These are phyloP conservation scores for Clarias gariepinus DNA, from an alignment of 2,113 vertebrate species.

Conservation along the genomic window DNA sequence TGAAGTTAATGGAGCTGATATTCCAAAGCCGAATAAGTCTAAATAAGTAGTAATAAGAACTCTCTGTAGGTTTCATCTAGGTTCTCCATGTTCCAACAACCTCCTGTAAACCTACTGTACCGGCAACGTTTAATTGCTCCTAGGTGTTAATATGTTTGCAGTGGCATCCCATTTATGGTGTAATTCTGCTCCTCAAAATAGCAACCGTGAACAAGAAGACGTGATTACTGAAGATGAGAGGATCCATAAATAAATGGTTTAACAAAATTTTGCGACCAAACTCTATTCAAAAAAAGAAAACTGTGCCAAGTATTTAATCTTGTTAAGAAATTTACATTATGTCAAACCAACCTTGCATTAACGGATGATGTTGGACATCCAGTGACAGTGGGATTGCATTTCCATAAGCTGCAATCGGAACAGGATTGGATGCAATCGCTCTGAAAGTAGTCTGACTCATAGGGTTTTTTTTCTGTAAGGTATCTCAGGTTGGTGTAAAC, in stretches of 20 bases:
- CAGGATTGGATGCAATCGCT: not conserved
- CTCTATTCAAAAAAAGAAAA: not conserved
- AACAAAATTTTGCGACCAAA: not conserved
- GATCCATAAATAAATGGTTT: not conserved
- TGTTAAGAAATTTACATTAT: not conserved
- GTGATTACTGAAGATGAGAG: not conserved
- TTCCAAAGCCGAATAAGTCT: too few species aligned
- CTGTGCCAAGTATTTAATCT: not conserved
- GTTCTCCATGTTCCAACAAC: not conserved
- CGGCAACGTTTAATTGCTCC: not conserved
- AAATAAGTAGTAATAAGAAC: too few species aligned
- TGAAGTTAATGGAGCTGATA: too few species aligned
- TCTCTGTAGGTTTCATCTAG: not conserved
- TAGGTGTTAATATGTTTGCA: not conserved
- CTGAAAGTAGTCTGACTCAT: not conserved
- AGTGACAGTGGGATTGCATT: not conserved
- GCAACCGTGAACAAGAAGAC: not conserved
- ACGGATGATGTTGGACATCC: not conserved
- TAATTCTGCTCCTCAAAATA: not conserved
- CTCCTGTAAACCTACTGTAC: not conserved
- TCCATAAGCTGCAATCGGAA: not conserved
- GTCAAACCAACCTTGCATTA: not conserved
- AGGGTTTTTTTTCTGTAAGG: not conserved
- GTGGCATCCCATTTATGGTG: not conserved
- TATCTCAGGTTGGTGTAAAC: conserved; percentile 7